Percentiles rank a stretch among this genome's conserved stretches.
Conservation (phyloP, 2,797 vertebrate genomes). For the Petrocephalus sullivani region DNA sequence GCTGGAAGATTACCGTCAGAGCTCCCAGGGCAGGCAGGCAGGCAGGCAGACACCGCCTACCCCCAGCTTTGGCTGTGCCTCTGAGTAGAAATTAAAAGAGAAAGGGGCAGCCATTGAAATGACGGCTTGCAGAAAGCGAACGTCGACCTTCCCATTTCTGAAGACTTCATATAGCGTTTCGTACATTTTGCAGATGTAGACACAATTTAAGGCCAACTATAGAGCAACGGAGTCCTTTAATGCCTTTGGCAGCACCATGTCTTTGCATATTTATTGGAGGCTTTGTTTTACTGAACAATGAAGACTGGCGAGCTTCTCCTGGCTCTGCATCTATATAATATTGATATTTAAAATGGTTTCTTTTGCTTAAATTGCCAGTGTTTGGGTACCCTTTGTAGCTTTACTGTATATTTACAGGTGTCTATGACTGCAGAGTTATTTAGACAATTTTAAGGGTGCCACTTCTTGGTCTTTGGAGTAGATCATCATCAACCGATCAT, state of each 20-base stretch:
- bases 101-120: constrained; percentile 6
- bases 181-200: constrained; percentile 9
- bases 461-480: not conserved
- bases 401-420: constrained; percentile 31
- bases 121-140: not conserved
- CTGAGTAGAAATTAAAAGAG: constrained; percentile 19
- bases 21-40: not conserved
- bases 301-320: not conserved
- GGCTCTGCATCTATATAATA: constrained; percentile 22
- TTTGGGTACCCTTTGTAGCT: constrained; percentile 27
- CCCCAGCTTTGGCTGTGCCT: not conserved
- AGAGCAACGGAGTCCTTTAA: constrained; percentile 23
- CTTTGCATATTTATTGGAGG: constrained; percentile 32
- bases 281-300: constrained; percentile 28
- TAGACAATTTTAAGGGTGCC: not conserved
- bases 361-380: not conserved
- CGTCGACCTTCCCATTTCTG: not conserved
- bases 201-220: not conserved
- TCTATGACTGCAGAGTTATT: not conserved
- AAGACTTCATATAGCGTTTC: not conserved
- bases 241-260: constrained; percentile 33
- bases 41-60: not conserved
- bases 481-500: constrained; percentile 21
- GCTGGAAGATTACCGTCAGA: constrained; percentile 26
- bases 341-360: constrained; percentile 18